Base-by-base conservation (phyloP, 2,113 vertebrate species). In the Etheostoma cragini region DNA sequence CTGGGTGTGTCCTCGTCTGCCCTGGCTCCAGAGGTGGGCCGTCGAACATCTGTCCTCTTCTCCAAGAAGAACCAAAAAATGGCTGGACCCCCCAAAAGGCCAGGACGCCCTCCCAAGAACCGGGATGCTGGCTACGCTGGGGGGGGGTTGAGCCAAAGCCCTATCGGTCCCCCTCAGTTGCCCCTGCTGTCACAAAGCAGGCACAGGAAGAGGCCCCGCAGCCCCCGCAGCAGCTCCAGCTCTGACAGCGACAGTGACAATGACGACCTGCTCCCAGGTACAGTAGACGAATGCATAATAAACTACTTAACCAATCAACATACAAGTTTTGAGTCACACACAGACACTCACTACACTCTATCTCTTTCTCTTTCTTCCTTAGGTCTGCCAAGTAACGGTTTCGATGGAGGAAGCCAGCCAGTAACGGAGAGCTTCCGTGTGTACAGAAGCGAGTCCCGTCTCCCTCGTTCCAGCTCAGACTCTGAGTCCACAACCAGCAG, bases 21-120 rank as follows among this genome's bases (percentile, higher is more conserved):
- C 2, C 94, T 97, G 81, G 97, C 97, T 33, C 96, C 98, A 52
- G 98, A 99, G 93, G 98, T 99, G 80, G 98, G 98, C 77, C 96
- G 98, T 71, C 96, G 98, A 84, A 99, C 98, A 22, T 98, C 98
- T 14, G 97, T 99, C 84, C 97, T 99, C 77, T 99, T 99, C 94
- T 98, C 98, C 85, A 99, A 99, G 94, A 99, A 99, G 95, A 99
- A 98, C 90, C 97, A 96, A 74, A 99, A 98, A 94, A 97, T 97
- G 13, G 95, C 96, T 11, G 97, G 97, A 65, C 97, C 98, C 50
- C 97, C 97, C 26, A 99, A 99, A 93, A 96, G 98, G 70, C 97
- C 97, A 0, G 98, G 98, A 42, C 96, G 98, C 6, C 98, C 98
- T 16, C 98, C 98, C 0, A 99, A 99, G 95, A 98, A 98, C 91